Evolutionary conservation across 2,113 vertebrate species (phyloP).

Genomic region (Etheostoma cragini): DNA sequence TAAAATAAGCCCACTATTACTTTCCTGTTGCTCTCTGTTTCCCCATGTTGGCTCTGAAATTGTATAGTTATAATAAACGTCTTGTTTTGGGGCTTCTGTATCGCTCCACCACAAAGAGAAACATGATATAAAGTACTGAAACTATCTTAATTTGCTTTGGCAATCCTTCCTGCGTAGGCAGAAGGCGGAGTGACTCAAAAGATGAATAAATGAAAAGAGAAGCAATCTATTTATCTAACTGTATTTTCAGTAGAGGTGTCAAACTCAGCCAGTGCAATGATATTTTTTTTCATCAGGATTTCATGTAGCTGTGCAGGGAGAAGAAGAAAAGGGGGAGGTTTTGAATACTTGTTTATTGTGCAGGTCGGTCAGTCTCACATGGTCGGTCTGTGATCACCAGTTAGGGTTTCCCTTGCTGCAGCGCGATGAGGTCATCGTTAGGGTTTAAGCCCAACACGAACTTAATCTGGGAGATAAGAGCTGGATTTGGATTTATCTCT

Average conservation of each 20-base stretch:
- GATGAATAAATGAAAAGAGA: conserved; percentile 35
- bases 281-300: conserved; percentile 16
- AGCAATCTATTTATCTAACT: not conserved
- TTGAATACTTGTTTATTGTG: not conserved
- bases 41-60: not conserved
- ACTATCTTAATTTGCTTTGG: conserved; percentile 2
- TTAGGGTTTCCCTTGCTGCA: conserved; percentile 66
- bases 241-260: not conserved
- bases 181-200: conserved; percentile 18
- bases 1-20: not conserved
- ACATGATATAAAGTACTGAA: not conserved
- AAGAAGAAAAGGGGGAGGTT: conserved; percentile 4
- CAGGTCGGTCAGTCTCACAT: conserved; percentile 44
- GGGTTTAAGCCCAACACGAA: conserved; percentile 74
- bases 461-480: conserved; percentile 82
- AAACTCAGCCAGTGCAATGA: not conserved
- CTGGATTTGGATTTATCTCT: conserved; percentile 80
- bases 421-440: conserved; percentile 80
- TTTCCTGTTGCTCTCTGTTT: not conserved
- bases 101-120: not conserved
- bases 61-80: not conserved
- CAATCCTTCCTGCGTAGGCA: not conserved
- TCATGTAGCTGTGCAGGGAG: conserved; percentile 23
- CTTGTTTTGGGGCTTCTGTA: not conserved
- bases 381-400: conserved; percentile 20